phyloP scores from a whole-genome alignment of 2,888 invertebrate species.

The Lasioglossum villosulum region DNA sequence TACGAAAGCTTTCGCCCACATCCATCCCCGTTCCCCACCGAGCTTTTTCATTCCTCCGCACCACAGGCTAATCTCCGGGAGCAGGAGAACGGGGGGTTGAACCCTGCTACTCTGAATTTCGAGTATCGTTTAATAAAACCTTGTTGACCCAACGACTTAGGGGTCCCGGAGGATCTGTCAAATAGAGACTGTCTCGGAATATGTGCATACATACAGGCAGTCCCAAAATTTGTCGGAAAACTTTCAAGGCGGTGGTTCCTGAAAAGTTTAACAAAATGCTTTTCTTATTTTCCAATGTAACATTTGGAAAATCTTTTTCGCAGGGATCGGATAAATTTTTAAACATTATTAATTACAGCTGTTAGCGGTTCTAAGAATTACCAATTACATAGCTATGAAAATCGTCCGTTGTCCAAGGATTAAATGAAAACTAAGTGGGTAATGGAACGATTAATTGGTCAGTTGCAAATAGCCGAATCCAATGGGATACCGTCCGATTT shows the following conservation, averaged over 20 bases:
- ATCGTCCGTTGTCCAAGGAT: too few species aligned
- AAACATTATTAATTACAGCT: too few species aligned
- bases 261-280: too few species aligned
- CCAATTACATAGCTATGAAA: too few species aligned
- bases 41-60: conserved; percentile 37
- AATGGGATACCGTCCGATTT: background rate
- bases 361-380: too few species aligned
- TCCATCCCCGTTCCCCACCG: background rate
- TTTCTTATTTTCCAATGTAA: too few species aligned
- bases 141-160: conserved; percentile 36
- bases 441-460: too few species aligned
- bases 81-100: background rate
- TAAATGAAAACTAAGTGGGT: too few species aligned
- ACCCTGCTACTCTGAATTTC: conserved; percentile 20
- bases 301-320: too few species aligned
- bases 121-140: conserved; percentile 21
- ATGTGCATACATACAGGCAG: background rate
- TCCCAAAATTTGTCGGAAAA: too few species aligned
- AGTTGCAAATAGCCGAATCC: background rate
- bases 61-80: conserved; percentile 26
- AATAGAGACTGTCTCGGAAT: background rate
- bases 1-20: conserved; percentile 21
- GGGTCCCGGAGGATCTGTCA: background rate
- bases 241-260: too few species aligned
- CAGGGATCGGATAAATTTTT: too few species aligned